These are phyloP conservation scores for Phalacrocorax carbo DNA, from an alignment of 2,113 vertebrate genomes.

Conservation along the genomic window DNA sequence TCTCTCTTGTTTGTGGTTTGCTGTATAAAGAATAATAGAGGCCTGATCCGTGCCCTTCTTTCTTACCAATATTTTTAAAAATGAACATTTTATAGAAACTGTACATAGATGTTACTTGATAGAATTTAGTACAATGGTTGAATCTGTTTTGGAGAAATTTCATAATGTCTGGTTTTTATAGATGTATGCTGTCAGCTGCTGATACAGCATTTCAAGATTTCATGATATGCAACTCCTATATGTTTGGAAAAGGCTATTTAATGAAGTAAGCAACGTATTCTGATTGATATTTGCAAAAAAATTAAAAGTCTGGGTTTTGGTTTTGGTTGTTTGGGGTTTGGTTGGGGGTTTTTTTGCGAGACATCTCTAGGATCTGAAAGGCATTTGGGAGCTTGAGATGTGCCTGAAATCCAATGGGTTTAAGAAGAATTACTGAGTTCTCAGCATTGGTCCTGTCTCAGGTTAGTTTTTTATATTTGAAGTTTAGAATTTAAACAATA, in stretches of 20 bases:
- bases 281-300: constrained; percentile 5
- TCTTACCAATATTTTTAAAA: neutral
- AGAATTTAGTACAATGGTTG: neutral
- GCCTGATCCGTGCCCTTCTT: neutral
- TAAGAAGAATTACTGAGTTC: constrained; percentile 42
- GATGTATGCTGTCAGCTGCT: neutral
- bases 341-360: neutral
- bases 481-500: constrained; percentile 51
- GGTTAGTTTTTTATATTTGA: constrained; percentile 63
- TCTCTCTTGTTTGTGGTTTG: neutral
- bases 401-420: constrained; percentile 15
- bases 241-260: neutral
- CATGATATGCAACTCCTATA: neutral
- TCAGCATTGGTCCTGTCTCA: constrained; percentile 55
- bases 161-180: neutral
- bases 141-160: neutral
- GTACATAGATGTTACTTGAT: neutral
- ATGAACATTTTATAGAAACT: neutral
- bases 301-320: neutral
- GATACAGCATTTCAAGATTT: neutral
- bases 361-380: neutral
- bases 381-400: constrained; percentile 21
- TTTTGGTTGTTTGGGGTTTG: neutral
- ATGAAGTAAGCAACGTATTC: neutral
- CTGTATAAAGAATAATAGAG: neutral